Conservation (phyloP, 2,113 vertebrate species). For the Nyctereutes procyonoides region DNA sequence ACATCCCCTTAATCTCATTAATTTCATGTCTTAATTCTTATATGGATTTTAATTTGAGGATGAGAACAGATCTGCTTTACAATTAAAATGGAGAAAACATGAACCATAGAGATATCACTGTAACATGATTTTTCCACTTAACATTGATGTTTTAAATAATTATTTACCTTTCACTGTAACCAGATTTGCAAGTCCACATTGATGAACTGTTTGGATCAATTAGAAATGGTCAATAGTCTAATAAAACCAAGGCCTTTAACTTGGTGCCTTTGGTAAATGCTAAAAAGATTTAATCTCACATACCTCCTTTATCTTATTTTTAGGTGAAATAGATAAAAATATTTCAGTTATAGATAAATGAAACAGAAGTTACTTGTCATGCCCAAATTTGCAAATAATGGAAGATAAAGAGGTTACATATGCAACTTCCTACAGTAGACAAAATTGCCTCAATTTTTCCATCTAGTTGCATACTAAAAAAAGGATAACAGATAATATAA, state of each 20-base stretch:
- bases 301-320: slow-evolving; percentile 18
- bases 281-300: background rate
- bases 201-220: background rate
- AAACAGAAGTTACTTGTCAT: background rate
- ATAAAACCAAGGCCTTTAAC: background rate
- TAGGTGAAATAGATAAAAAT: background rate
- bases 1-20: background rate
- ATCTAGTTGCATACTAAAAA: background rate
- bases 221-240: background rate
- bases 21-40: background rate
- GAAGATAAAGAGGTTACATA: background rate
- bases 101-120: background rate
- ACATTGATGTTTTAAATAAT: background rate
- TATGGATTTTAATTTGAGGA: slow-evolving; percentile 5
- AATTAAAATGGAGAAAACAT: background rate
- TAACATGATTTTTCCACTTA: background rate
- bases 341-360: background rate
- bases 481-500: background rate
- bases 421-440: background rate
- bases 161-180: background rate
- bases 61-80: background rate
- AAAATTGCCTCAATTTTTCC: background rate
- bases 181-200: background rate
- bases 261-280: background rate
- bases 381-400: background rate